A percentile compares a stretch with the other conserved stretches of the same genome.
These are phyloP conservation scores for Notarius quadriscutis DNA, from an alignment of 2,113 vertebrate genomes.

Conservation along the genomic window DNA sequence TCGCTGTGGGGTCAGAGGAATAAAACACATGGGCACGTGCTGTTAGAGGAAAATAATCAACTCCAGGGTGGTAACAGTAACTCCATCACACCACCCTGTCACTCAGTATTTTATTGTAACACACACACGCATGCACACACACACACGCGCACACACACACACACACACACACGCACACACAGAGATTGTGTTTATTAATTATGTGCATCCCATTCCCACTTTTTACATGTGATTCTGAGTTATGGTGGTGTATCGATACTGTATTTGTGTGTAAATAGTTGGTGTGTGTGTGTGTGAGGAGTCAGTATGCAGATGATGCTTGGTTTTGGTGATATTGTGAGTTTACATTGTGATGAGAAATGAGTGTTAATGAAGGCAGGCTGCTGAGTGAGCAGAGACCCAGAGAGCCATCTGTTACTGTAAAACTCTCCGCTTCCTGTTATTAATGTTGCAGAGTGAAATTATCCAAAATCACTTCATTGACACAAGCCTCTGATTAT, in stretches of 20 bases:
- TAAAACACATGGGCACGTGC: neutral
- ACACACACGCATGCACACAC: neutral
- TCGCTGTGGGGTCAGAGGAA: neutral
- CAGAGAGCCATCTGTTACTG: constrained; percentile 33
- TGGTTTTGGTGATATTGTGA: constrained; percentile 33
- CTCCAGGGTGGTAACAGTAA: neutral
- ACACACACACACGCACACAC: neutral
- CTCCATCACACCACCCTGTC: neutral
- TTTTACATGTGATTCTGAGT: neutral
- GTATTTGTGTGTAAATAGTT: too few relatives aligned
- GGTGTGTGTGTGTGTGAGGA: neutral
- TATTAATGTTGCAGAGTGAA: neutral
- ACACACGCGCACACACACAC: neutral
- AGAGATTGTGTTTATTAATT: neutral
- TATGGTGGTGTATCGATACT: neutral
- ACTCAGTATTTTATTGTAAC: neutral
- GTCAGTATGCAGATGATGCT: constrained; percentile 22
- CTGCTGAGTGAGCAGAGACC: constrained; percentile 30
- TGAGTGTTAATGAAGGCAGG: constrained; percentile 32
- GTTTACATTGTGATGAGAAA: constrained; percentile 40
- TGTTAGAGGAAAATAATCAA: neutral
- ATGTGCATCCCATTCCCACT: neutral
- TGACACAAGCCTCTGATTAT: neutral
- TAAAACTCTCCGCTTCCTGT: constrained; percentile 23
- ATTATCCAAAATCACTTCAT: neutral